Percentiles rank a stretch among this genome's conserved stretches.
phyloP scores from a whole-genome alignment of 2,113 vertebrate genomes.

The Leucosticte australis region DNA sequence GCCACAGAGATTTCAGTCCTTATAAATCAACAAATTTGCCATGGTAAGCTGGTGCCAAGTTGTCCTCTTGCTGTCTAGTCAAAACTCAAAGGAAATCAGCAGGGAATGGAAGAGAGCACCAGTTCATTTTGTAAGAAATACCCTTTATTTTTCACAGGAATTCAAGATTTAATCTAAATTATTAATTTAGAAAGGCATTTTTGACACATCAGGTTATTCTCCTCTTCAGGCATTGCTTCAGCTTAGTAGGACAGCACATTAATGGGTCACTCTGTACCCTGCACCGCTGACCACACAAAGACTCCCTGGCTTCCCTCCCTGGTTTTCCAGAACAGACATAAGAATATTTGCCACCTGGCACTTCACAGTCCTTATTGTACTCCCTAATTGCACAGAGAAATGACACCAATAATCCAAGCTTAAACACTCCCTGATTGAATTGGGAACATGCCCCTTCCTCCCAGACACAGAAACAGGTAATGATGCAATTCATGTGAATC shows the following conservation, averaged over 20 bases:
- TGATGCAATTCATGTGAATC: not conserved
- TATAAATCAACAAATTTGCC: conserved; percentile 19
- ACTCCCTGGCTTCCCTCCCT: not conserved
- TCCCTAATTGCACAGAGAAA: not conserved
- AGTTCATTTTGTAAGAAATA: not conserved
- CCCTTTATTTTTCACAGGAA: not conserved
- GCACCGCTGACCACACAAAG: not conserved
- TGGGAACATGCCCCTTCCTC: not conserved
- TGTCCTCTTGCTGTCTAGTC: not conserved
- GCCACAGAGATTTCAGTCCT: conserved; percentile 15
- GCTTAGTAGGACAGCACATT: not conserved
- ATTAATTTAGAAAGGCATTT: not conserved
- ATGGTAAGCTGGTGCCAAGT: not conserved
- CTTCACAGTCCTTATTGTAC: not conserved
- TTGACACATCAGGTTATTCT: not conserved
- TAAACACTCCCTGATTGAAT: not conserved
- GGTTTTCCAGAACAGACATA: not conserved
- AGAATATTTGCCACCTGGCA: not conserved
- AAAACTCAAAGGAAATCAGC: conserved; percentile 3
- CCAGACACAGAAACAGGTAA: not conserved
- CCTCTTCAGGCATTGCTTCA: not conserved
- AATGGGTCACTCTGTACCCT: not conserved
- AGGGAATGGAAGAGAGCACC: not conserved
- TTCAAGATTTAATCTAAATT: not conserved
- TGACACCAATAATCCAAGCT: not conserved